Conservation (phyloP, 2,888 invertebrate species). For the Tenthredo livida region DNA sequence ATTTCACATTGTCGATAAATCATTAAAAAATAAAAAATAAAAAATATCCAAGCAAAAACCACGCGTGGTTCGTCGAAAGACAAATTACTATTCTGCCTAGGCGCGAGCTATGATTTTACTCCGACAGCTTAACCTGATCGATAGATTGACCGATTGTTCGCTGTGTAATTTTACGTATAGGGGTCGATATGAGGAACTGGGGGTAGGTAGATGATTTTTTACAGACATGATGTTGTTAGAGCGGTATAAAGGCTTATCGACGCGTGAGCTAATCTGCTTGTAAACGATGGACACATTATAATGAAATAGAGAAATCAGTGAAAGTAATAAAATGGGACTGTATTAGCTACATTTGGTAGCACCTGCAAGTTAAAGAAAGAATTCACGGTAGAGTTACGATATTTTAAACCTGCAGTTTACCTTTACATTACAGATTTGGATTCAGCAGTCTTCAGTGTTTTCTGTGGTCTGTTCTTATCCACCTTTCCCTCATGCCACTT, state of each 20-base stretch:
- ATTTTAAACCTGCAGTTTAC: not conserved
- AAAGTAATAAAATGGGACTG: not conserved
- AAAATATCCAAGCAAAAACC: not conserved
- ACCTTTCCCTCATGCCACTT: slow-evolving; percentile 27
- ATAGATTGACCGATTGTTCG: not conserved
- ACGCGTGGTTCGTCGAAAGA: not conserved
- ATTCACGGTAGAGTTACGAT: not conserved
- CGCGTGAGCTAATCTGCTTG: not conserved
- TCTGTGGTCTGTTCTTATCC: slow-evolving; percentile 6
- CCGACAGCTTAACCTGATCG: not conserved
- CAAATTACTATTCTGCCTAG: not conserved
- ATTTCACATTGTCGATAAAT: slow-evolving; percentile 1
- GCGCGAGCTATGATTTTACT: not conserved
- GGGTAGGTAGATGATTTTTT: not conserved
- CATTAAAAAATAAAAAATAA: not conserved
- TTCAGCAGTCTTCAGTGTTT: not conserved
- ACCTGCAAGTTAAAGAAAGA: not conserved
- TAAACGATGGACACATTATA: not conserved
- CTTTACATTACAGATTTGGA: not conserved
- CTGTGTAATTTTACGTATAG: not conserved
- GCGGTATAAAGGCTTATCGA: not conserved
- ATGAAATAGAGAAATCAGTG: not conserved
- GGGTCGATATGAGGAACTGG: not conserved
- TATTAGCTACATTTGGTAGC: not conserved
- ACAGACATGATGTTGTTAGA: not conserved